Percentiles rank a stretch among this genome's conserved stretches.
phyloP scores from a whole-genome alignment of 2,797 vertebrate genomes.

The Pseudochromis fuscus region DNA sequence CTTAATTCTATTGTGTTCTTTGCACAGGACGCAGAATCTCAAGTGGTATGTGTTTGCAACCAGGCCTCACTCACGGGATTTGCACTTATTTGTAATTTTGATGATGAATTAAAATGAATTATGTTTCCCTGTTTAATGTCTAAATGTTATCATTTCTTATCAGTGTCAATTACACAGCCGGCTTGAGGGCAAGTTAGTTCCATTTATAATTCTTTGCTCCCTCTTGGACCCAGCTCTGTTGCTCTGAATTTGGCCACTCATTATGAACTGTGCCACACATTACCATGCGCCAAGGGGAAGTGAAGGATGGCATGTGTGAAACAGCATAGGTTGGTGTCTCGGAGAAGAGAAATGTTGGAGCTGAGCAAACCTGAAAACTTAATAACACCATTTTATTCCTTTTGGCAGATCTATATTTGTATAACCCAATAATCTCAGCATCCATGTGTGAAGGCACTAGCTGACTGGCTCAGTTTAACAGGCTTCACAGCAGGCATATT shows the following conservation, averaged over 20 bases:
- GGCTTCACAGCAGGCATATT: conserved; percentile 61
- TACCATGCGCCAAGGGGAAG: conserved; percentile 36
- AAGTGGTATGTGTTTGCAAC: neutral
- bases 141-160: conserved; percentile 40
- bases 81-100: neutral
- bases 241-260: conserved; percentile 39
- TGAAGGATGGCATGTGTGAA: conserved; percentile 34
- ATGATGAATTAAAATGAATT: conserved; percentile 26
- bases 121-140: conserved; percentile 25
- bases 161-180: conserved; percentile 44
- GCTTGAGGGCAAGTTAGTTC: conserved; percentile 48
- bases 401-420: conserved; percentile 70
- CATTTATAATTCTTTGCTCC: conserved; percentile 39
- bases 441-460: conserved; percentile 59
- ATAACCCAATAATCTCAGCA: conserved; percentile 59
- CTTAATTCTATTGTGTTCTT: conserved; percentile 2
- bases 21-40: neutral
- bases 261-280: conserved; percentile 41
- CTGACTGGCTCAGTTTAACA: conserved; percentile 54
- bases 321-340: conserved; percentile 20
- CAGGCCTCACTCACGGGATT: conserved; percentile 3
- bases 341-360: conserved; percentile 30
- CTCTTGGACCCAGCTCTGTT: conserved; percentile 30
- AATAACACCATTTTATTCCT: conserved; percentile 51
- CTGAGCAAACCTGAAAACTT: conserved; percentile 53